Evolutionary conservation across 2,888 invertebrate genomes (phyloP), one percentile per base, ranked within the genome.

Genomic region (Himalopsyche kuldschensis): DNA sequence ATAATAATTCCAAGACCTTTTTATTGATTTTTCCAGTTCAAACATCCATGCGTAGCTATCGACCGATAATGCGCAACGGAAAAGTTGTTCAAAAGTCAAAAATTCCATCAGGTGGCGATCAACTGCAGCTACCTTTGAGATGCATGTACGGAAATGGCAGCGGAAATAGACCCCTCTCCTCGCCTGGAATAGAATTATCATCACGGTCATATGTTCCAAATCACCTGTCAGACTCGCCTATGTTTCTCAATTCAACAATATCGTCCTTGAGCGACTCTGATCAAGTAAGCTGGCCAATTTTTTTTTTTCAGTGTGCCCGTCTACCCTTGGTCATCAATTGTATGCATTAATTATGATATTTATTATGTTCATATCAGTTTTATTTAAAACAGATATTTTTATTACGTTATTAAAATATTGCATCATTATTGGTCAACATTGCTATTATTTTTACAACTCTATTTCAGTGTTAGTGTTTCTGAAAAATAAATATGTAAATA

Each of bases 1-100:
- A 20, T 55, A 55, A 8, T 20, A 48, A 55, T 55, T 55, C 1
- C 6, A 20, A 20, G 55, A 17, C 3, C 4, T 15, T 20, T 20
- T n/a, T 55, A 55, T 24, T 55, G 24, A 55, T 55, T 15, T 55
- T 55, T 55, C n/a, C 55, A 55, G 55, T 55, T n/a, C 47, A 35
- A 84, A 82, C 79, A 31, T 79, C 84, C 20, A 41, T 82, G 63
- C 55, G 78, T 47, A 79, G 47, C 32, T 84, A 55, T 46, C 81
- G 80, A 4, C 84, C 84, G 17, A 79, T 78, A 41, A 75, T 75
- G 79, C 81, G 81, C 27, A 76, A 75, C 30, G 63, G 63, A 27
- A 82, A 84, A 69, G 63, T 75, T 4, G 75, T 55, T 10, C 79
- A 84, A 32, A 84, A 84, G 63, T 80, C 79, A 6, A 81, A 79